Conservation (phyloP, 1,140 invertebrate species). For the Cardiocondyla obscurior region DNA sequence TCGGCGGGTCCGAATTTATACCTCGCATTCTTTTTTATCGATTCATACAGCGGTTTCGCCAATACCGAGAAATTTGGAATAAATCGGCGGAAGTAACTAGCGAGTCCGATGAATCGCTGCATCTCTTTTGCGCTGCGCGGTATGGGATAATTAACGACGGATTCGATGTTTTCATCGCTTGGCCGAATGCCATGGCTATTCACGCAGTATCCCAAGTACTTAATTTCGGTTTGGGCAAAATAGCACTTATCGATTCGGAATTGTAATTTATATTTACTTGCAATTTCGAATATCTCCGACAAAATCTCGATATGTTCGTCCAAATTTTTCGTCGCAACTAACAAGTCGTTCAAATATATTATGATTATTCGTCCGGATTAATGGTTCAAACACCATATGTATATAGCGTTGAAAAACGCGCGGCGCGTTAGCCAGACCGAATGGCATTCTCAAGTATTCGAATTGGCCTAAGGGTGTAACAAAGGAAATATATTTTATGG, state of each 20-base stretch:
- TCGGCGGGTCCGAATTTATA: too few species aligned
- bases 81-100: too few species aligned
- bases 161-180: too few species aligned
- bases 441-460: not conserved
- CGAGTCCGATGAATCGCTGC: too few species aligned
- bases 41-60: too few species aligned
- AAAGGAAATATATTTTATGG: not conserved
- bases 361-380: slow-evolving; percentile 1
- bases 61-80: too few species aligned
- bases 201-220: not conserved
- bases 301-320: slow-evolving; percentile 2
- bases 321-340: not conserved
- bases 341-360: slow-evolving; percentile 7
- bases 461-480: not conserved
- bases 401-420: not conserved
- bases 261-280: not conserved
- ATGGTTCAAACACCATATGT: not conserved
- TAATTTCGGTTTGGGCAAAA: not conserved
- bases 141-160: too few species aligned
- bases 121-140: too few species aligned
- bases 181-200: too few species aligned
- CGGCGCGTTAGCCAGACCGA: not conserved
- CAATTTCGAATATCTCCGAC: not conserved
- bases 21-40: too few species aligned
- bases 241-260: not conserved